Conservation (phyloP, 2,797 vertebrate species). For the Acanthurus tractus region DNA sequence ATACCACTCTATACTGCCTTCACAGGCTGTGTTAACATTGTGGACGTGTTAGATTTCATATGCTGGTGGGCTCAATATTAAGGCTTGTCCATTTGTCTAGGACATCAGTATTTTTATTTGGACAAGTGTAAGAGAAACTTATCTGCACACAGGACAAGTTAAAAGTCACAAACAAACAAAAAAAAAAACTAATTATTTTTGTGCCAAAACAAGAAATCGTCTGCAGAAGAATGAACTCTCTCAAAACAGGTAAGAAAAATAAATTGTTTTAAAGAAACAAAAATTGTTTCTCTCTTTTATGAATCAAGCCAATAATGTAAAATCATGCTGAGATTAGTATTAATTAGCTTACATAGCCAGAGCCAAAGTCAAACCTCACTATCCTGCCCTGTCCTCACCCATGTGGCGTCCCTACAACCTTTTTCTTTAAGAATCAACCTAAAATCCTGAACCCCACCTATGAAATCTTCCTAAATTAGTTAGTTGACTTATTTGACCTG, state of each 20-base stretch:
- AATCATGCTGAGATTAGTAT: constrained; percentile 24
- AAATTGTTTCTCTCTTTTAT: not conserved
- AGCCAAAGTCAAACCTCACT: constrained; percentile 1
- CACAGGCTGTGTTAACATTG: not conserved
- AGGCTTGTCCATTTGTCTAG: too few species aligned
- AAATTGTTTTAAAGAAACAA: constrained; percentile 3
- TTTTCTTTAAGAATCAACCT: constrained; percentile 22
- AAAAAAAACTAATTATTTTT: too few species aligned
- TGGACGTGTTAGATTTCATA: too few species aligned
- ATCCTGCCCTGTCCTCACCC: not conserved
- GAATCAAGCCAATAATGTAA: not conserved
- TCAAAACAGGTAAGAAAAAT: not conserved
- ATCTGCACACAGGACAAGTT: too few species aligned
- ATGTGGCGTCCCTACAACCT: constrained; percentile 16
- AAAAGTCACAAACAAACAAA: too few species aligned
- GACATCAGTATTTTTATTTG: too few species aligned
- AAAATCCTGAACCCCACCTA: constrained; percentile 42
- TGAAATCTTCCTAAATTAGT: constrained; percentile 48
- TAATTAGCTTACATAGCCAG: constrained; percentile 29
- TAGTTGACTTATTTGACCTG: constrained; percentile 23
- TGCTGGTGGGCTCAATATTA: too few species aligned
- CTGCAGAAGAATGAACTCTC: not conserved
- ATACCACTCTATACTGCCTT: not conserved
- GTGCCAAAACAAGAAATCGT: too few species aligned
- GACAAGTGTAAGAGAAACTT: too few species aligned